Percentiles rank a stretch among this genome's conserved stretches.
Evolutionary conservation across 2,888 invertebrate species (phyloP).

Genomic region (Eristalis arbustorum): DNA sequence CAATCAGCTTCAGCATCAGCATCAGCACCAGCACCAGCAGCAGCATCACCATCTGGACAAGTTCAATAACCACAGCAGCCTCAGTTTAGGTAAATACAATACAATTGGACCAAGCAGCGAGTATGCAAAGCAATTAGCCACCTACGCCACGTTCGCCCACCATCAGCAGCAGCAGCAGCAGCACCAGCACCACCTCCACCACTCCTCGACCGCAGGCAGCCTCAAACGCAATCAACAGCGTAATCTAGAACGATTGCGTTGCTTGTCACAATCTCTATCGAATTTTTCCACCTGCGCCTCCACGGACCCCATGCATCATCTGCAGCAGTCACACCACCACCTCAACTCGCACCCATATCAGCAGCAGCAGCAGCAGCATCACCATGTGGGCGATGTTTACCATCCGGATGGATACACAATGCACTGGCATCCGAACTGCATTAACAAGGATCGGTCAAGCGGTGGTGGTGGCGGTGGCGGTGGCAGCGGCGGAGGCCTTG

Average conservation of each 20-base stretch:
- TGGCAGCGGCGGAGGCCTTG: conserved; percentile 15
- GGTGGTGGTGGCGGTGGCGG: conserved; percentile 24
- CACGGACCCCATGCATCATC: conserved; percentile 73
- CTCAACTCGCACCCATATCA: conserved; percentile 71
- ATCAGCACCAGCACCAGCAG: conserved; percentile 25
- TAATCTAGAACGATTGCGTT: conserved; percentile 78
- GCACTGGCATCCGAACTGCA: conserved; percentile 64
- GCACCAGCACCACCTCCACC: conserved; percentile 73
- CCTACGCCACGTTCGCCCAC: conserved; percentile 76
- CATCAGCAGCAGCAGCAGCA: conserved; percentile 68
- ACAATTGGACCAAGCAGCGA: conserved; percentile 80
- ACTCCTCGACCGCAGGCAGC: conserved; percentile 70
- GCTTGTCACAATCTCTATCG: conserved; percentile 79
- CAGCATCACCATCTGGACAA: conserved; percentile 36
- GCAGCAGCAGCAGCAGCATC: conserved; percentile 68
- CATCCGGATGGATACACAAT: conserved; percentile 59
- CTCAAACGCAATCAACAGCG: conserved; percentile 73
- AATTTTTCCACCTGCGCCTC: conserved; percentile 76
- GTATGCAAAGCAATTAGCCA: conserved; percentile 77
- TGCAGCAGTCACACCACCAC: conserved; percentile 68
- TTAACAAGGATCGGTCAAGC: conserved; percentile 56
- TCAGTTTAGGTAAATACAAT: conserved; percentile 78
- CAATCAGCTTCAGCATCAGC: conserved; percentile 50
- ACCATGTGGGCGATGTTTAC: conserved; percentile 47
- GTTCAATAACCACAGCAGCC: conserved; percentile 68